These are phyloP conservation scores for Drosophila paracracens DNA, from an alignment of 2,888 invertebrate genomes.

Conservation along the genomic window DNA sequence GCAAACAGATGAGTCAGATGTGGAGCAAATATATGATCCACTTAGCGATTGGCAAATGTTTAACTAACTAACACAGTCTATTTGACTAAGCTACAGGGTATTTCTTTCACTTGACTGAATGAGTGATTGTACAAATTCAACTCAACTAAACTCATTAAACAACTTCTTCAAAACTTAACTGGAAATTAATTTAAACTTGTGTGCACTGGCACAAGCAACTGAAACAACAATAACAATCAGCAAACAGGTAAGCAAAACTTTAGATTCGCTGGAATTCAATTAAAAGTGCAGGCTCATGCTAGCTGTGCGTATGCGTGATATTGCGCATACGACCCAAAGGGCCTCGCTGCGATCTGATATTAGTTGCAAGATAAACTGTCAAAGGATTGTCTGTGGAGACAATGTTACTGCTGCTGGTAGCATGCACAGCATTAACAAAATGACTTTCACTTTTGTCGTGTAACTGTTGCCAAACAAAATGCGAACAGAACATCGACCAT, in stretches of 20 bases:
- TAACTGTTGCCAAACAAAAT: slow-evolving; percentile 20
- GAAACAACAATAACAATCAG: slow-evolving; percentile 12
- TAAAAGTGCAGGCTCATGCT: slow-evolving; percentile 68
- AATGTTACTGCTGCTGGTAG: slow-evolving; percentile 11
- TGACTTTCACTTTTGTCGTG: slow-evolving; percentile 68
- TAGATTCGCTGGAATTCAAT: slow-evolving; percentile 72
- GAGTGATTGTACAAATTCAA: slow-evolving; percentile 54
- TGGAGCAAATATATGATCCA: background rate
- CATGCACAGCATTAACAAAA: slow-evolving; percentile 60
- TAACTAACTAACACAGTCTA: background rate
- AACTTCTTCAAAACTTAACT: slow-evolving; percentile 58
- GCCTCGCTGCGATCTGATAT: slow-evolving; percentile 42
- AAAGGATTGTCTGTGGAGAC: slow-evolving; percentile 48
- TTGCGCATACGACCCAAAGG: slow-evolving; percentile 69
- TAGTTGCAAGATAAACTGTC: slow-evolving; percentile 39
- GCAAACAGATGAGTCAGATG: slow-evolving; percentile 18
- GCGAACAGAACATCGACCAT: slow-evolving; percentile 33
- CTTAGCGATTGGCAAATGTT: background rate
- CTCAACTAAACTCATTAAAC: slow-evolving; percentile 62
- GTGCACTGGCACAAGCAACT: slow-evolving; percentile 7
- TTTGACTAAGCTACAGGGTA: background rate
- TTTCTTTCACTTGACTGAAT: slow-evolving; percentile 10
- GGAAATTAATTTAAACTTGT: slow-evolving; percentile 74
- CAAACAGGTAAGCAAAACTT: slow-evolving; percentile 55
- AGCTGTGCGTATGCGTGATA: slow-evolving; percentile 66